Evolutionary conservation across 2,888 invertebrate genomes (phyloP), one percentile per base, ranked within the genome.

Genomic region (Coremacera marginata): DNA sequence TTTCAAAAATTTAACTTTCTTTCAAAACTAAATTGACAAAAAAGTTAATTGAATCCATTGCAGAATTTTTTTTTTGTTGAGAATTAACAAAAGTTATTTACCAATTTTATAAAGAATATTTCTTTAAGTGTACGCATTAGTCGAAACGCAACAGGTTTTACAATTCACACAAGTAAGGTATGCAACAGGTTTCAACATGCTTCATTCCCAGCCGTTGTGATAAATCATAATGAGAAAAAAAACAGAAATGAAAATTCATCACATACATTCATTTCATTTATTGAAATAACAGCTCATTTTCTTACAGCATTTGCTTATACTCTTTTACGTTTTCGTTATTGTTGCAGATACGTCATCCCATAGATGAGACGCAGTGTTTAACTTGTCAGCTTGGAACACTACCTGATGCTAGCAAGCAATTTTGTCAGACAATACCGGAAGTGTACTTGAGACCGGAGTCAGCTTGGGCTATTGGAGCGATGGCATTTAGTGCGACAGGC

Each of bases 401-500:
- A 51, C 98, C 98, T 0, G 94, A 95, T 88, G 90, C 90, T 0
- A 92, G 93, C 70, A 94, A 95, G 82, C 93, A 94, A 31, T 90
- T 90, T 82, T 97, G 95, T 89, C 92, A 92, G 16, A 91, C 93
- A 77, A 95, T 96, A 81, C 95, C 95, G 0, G 95, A 96, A 89
- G 94, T 95, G 76, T 96, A 95, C 88, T 91, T 96, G 78, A 91
- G 94, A 25, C 93, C 94, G 14, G 94, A 94, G 86, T 96, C 96
- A 80, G 95, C 94, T 68, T 96, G 97, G 94, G 97, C 97, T 5
- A 96, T 98, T 78, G 97, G 96, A 0, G 97, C 97, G 14, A 96
- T 98, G 95, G 93, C 95, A 11, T 94, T 97, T 87, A 95, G 96
- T 49, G 93, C 95, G 9, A 92, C 94, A 0, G 98, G 98, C 19